Evolutionary conservation across 2,113 vertebrate species (phyloP).

Genomic region (Megalops atlanticus): DNA sequence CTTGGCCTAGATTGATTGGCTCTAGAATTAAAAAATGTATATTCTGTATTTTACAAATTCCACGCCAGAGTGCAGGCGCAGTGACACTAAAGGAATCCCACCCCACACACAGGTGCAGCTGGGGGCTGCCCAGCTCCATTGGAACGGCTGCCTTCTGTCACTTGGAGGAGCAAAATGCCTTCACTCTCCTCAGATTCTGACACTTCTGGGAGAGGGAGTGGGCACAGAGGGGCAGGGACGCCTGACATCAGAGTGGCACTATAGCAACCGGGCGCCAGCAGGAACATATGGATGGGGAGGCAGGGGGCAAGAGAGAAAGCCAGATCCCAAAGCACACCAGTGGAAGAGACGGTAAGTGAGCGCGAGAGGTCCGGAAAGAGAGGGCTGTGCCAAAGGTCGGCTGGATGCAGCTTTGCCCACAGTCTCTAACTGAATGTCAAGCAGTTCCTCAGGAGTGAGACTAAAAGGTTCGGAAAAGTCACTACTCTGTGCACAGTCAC

Average conservation of each 20-base stretch:
- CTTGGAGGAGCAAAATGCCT: not conserved
- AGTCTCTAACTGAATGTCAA: not conserved
- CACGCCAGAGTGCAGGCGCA: not conserved
- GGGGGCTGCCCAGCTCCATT: no score
- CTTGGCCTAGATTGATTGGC: not conserved
- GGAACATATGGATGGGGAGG: not conserved
- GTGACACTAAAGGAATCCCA: not conserved
- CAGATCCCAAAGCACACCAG: not conserved
- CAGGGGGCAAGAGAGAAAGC: not conserved
- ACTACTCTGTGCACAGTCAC: not conserved
- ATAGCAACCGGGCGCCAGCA: constrained; percentile 10
- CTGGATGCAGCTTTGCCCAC: no score
- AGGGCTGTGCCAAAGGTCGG: no score
- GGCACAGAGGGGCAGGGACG: not conserved
- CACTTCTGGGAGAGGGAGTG: not conserved
- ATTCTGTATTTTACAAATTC: not conserved
- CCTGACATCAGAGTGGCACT: constrained; percentile 12
- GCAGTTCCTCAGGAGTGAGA: not conserved
- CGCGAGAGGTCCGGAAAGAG: no score
- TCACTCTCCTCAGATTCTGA: not conserved
- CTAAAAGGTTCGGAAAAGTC: not conserved
- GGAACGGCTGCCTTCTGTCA: not conserved
- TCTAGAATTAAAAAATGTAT: not conserved
- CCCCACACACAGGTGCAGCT: not conserved
- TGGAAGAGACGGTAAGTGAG: constrained; percentile 5